Evolutionary conservation across 1,140 invertebrate species (phyloP), one percentile per base, ranked within the genome.

Genomic region (Drosophila sp.): DNA sequence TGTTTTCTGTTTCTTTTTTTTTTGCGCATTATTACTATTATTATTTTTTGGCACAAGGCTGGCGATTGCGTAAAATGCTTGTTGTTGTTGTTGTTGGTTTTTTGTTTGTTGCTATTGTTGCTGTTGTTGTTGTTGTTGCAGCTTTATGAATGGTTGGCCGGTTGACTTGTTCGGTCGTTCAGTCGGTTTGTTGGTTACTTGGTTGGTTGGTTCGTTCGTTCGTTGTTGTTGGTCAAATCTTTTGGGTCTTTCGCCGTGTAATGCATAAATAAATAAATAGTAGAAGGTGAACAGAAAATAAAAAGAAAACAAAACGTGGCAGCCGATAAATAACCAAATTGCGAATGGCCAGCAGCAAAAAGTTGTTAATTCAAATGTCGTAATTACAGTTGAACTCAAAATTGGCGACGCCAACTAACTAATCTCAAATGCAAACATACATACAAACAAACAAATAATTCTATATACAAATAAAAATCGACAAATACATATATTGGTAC

Each of bases 1-100:
- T 60, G 63, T 63, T 32, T 57, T 57, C n/a, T 30, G 55, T n/a
- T 27, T 8, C 7, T 30, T 32, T 30, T 76, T 70, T 76, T 70
- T 78, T 72, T 72, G 57, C 75, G 62, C 74, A 78, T 79, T 79
- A 89, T 84, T 87, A 89, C 79, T 81, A 81, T 74, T 80, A 85
- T 76, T 73, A 80, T 78, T 80, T 83, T 83, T 84, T 89, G 84
- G 84, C 84, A 87, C 84, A 87, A 89, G 84, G 84, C 84, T 89
- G 74, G 40, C 50, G 71, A 76, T 86, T 86, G 78, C 79, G 82
- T 79, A 77, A 75, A 83, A 67, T 56, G 70, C 61, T 65, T 38
- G 72, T 70, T 58, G 77, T n/a, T 58, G 77, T n/a, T 77, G 23
- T 50, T 61, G 44, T 17, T 61, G 75, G 62, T 70, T 62, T 17